Evolutionary conservation across 2,888 invertebrate genomes (phyloP), one percentile per base, ranked within the genome.

Genomic region (Hydriomena furcata): DNA sequence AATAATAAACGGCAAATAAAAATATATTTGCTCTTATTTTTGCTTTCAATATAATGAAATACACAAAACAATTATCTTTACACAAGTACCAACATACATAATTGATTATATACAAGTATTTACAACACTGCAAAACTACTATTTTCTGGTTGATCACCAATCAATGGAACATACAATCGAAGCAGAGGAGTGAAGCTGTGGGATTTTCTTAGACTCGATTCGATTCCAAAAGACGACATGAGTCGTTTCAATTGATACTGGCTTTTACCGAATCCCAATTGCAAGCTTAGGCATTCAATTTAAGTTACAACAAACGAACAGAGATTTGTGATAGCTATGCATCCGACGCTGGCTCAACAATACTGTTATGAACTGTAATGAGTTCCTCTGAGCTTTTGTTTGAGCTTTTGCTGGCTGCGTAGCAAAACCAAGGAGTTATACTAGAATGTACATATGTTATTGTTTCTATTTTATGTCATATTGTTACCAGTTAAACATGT

Each of bases 251-350:
- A 80, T 78, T 74, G 76, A 79, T 79, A 76, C 75, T 72, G 71
- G 79, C 79, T 82, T 85, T 84, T 84, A 78, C 82, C 79, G 78
- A 82, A 80, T 77, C 79, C 77, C 76, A 72, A 77, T 76, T 76
- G 76, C 76, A 63, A 78, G 83, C 82, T 82, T 79, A 81, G 81
- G 79, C 80, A 81, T 84, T 84, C 82, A 82, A 85, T 85, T 84
- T 80, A 84, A 84, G 73, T 84, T 80, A 79, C 76, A 76, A 73
- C 69, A 68, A 68, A 68, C 76, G 73, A 76, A 76, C 77, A 66
- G 68, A 78, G 73, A 81, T 81, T 79, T 79, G 73, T 75, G 73
- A 75, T 75, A 66, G 48, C 47, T 47, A 38, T 52, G 68, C 70
- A 68, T 66, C 64, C 58, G 65, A 59, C 54, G 66, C 67, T 65